A percentile compares a stretch with the other conserved stretches of the same genome.
These are phyloP conservation scores for Limanda limanda DNA, from an alignment of 2,113 vertebrate species.

Conservation along the genomic window DNA sequence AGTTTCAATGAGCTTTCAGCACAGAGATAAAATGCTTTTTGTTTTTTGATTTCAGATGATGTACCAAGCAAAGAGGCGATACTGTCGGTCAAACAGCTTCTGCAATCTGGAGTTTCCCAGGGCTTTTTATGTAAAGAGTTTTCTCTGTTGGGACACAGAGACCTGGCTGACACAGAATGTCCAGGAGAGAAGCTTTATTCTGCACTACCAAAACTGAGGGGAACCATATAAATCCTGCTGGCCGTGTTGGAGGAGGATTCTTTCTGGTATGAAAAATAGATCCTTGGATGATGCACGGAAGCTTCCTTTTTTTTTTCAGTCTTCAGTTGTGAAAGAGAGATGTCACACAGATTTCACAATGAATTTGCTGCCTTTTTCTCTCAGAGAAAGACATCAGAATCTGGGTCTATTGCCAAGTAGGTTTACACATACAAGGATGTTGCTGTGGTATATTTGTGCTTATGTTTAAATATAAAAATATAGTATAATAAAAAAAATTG, in stretches of 20 bases:
- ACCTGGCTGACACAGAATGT: constrained; percentile 70
- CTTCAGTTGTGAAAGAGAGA: neutral
- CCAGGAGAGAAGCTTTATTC: constrained; percentile 72
- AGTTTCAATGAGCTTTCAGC: neutral
- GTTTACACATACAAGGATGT: too few relatives aligned
- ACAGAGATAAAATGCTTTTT: neutral
- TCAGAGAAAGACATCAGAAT: too few relatives aligned
- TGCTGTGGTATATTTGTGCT: too few relatives aligned
- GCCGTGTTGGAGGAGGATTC: neutral
- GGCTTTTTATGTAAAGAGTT: constrained; percentile 51
- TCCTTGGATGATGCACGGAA: too few relatives aligned
- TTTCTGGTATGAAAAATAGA: neutral
- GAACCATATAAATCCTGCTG: neutral
- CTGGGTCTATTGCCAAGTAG: too few relatives aligned
- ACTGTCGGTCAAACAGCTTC: constrained; percentile 57
- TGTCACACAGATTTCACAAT: neutral
- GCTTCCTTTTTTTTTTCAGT: too few relatives aligned
- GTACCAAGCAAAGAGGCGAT: constrained; percentile 55
- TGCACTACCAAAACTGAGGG: constrained; percentile 49
- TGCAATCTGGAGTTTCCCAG: constrained; percentile 58
- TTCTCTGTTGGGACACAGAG: constrained; percentile 70
- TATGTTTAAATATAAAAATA: too few relatives aligned
- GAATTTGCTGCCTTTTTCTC: too few relatives aligned
- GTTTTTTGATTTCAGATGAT: constrained; percentile 65
- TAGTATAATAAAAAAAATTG: too few relatives aligned